Conservation (phyloP, 2,888 invertebrate species). For the Ethmia dodecea region DNA sequence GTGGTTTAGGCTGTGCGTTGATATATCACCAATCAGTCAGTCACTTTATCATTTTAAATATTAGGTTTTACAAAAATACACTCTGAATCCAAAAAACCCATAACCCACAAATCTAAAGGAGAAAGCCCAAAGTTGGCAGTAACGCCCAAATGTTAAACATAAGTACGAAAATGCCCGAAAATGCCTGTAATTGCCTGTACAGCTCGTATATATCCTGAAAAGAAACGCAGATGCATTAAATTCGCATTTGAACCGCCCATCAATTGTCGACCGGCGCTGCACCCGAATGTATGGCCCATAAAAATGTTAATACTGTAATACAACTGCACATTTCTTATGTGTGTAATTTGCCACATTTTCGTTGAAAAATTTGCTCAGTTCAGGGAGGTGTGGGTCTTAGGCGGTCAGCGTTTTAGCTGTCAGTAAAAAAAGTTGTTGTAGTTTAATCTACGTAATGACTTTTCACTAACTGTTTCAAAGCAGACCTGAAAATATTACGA, state of each 20-base stretch:
- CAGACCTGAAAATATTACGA: background rate
- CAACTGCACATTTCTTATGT: conserved; percentile 71
- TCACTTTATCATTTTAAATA: too few relatives aligned
- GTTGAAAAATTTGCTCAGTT: conserved; percentile 32
- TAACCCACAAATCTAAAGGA: too few relatives aligned
- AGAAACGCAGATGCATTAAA: conserved; percentile 42
- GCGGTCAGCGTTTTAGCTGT: conserved; percentile 17
- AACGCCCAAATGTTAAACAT: too few relatives aligned
- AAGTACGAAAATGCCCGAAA: too few relatives aligned
- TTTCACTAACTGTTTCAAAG: background rate
- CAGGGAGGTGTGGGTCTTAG: conserved; percentile 18
- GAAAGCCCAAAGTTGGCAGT: too few relatives aligned
- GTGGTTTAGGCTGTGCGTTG: too few relatives aligned
- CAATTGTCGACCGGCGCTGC: conserved; percentile 56
- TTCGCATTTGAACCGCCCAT: conserved; percentile 50
- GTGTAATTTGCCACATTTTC: conserved; percentile 71
- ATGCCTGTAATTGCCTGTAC: too few relatives aligned
- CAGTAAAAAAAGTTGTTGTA: too few relatives aligned
- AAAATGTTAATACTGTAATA: conserved; percentile 74
- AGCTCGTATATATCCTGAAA: background rate
- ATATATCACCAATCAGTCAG: too few relatives aligned
- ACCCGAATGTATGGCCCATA: conserved; percentile 66
- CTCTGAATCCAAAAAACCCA: too few relatives aligned
- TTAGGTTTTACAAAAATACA: too few relatives aligned
- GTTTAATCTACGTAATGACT: background rate